A percentile compares a stretch with the other conserved stretches of the same genome.
These are phyloP conservation scores for Danio aesculapii DNA, from an alignment of 2,797 vertebrate species.

Conservation along the genomic window DNA sequence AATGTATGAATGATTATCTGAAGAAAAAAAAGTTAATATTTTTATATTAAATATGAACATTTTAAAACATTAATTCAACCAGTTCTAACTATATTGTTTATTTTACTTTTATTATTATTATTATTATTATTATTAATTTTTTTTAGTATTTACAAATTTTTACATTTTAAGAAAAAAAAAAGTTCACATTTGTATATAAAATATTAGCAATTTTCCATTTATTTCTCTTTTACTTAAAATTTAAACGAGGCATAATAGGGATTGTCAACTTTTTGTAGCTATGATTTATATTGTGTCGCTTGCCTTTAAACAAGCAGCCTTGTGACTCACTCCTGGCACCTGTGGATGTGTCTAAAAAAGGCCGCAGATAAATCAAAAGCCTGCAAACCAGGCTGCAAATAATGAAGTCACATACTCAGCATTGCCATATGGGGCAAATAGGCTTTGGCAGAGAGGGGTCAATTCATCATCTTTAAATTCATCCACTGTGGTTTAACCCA, in stretches of 20 bases:
- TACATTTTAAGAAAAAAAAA: not conserved
- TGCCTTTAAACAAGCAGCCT: too few species aligned
- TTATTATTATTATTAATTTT: too few species aligned
- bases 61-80: too few species aligned
- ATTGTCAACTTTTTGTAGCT: not conserved
- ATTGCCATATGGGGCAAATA: slow-evolving; percentile 41
- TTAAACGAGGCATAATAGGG: too few species aligned
- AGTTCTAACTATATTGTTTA: too few species aligned
- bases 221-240: too few species aligned
- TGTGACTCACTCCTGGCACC: slow-evolving; percentile 48
- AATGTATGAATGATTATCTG: too few species aligned
- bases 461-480: slow-evolving; percentile 43
- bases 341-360: slow-evolving; percentile 52
- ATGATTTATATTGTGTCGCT: not conserved
- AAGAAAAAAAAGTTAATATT: not conserved
- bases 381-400: slow-evolving; percentile 24
- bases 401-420: slow-evolving; percentile 46
- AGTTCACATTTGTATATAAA: not conserved
- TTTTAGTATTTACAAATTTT: too few species aligned
- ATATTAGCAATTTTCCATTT: too few species aligned
- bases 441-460: slow-evolving; percentile 39
- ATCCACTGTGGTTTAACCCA: slow-evolving; percentile 27
- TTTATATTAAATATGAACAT: too few species aligned
- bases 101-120: too few species aligned
- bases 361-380: slow-evolving; percentile 42